Evolutionary conservation across 1,140 invertebrate genomes (phyloP).

Genomic region (Periplaneta americana): DNA sequence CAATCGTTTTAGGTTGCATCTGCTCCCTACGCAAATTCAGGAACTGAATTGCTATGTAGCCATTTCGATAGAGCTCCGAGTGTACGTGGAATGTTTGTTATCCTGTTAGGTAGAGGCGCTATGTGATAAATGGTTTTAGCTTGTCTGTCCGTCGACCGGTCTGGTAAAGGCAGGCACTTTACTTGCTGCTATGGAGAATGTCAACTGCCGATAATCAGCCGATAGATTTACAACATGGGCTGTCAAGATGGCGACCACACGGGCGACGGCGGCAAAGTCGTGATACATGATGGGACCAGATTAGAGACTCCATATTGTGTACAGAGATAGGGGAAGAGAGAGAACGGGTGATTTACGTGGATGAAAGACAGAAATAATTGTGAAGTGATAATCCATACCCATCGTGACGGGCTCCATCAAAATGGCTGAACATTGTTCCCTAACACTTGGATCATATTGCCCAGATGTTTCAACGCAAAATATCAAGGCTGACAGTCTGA

Average conservation of each 20-base stretch:
- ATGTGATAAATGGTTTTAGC: conserved; percentile 13
- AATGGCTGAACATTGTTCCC: neutral
- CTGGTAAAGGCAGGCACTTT: neutral
- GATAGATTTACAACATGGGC: conserved; percentile 4
- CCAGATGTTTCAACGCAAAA: neutral
- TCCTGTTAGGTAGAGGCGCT: conserved; percentile 3
- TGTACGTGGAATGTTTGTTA: conserved; percentile 1
- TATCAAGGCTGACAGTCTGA: neutral
- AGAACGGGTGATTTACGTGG: neutral
- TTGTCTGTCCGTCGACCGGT: neutral
- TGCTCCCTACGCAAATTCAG: too few relatives aligned
- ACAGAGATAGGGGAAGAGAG: neutral
- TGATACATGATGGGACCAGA: neutral
- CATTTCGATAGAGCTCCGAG: neutral
- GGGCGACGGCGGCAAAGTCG: neutral
- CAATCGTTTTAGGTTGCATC: too few relatives aligned
- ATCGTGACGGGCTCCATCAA: neutral
- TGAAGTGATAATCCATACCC: neutral
- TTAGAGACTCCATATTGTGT: neutral
- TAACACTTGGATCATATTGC: neutral
- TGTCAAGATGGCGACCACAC: conserved; percentile 2
- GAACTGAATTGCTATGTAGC: neutral
- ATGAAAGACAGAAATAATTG: neutral
- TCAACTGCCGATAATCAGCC: conserved; percentile 7
- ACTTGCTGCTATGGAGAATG: conserved; percentile 1